These are phyloP conservation scores for Opisthograptis luteolata DNA, from an alignment of 2,888 invertebrate species.

Conservation along the genomic window DNA sequence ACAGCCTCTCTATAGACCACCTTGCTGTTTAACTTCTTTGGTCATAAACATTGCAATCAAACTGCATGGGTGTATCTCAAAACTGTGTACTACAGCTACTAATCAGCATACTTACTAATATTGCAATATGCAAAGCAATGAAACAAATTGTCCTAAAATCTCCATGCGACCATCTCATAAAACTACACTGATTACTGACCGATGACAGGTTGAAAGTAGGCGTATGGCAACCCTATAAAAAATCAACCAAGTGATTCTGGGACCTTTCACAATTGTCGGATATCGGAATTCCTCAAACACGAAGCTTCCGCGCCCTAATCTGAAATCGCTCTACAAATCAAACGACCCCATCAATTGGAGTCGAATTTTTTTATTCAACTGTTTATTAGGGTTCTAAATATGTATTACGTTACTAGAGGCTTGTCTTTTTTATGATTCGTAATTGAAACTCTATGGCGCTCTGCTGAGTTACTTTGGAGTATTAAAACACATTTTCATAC, in stretches of 20 bases:
- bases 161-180: background rate
- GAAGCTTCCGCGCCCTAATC: conserved; percentile 60
- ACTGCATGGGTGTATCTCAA: too few species aligned
- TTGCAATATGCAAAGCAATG: too few species aligned
- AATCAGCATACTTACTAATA: too few species aligned
- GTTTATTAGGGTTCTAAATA: conserved; percentile 29
- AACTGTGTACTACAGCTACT: too few species aligned
- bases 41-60: too few species aligned
- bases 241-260: conserved; percentile 63
- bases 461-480: background rate
- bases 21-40: too few species aligned
- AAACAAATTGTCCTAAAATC: too few species aligned
- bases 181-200: background rate
- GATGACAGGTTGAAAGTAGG: background rate
- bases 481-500: background rate
- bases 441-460: conserved; percentile 5
- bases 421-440: background rate
- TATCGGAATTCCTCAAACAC: conserved; percentile 64
- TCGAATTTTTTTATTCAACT: conserved; percentile 45
- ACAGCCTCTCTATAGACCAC: too few species aligned
- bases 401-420: too few species aligned
- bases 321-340: conserved; percentile 63
- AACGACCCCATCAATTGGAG: conserved; percentile 50
- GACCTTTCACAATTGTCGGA: conserved; percentile 67
- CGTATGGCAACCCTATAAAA: conserved; percentile 8